Base-by-base conservation (phyloP, 2,797 vertebrate genomes). In the Cheirogaleus major region DNA sequence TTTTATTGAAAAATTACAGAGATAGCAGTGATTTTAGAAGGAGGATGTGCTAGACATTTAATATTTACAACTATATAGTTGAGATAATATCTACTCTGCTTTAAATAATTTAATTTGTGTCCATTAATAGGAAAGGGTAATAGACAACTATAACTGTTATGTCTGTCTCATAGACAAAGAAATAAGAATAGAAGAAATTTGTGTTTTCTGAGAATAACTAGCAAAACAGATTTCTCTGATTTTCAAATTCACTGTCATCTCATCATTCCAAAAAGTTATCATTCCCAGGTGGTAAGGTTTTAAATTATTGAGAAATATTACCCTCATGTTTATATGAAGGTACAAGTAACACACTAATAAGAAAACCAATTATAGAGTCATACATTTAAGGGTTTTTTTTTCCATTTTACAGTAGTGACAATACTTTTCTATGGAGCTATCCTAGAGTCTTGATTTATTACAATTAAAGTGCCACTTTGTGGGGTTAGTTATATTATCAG, bases 51-150 rank as follows among this genome's bases (percentile, higher is more conserved):
- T 88, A 84, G 57, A 84, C 75, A 93, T 43, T 92, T 94, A 93
- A 85, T 78, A 96, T 93, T 89, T 97, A 75, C n/a, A 95, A 70
- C 30, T 93, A 55, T 55, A 38, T 50, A 61, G 35, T 95, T 88
- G 10, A 20, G 32, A 92, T 84, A 94, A 88, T 63, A 78, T 25
- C 2, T n/a, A 78, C 69, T 83, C 41, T 38, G 50, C 10, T 95
- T 89, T 80, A 72, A 89, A 50, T 61, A 23, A 83, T 73, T 72
- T 86, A 89, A 93, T 87, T 93, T 89, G 15, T 25, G 59, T 84
- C 14, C 30, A 72, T 57, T 93, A 87, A 93, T 30, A 55, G 3
- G 55, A 72, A 90, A 63, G 7, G 0, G 0, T 32, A 69, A 57
- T 45, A 92, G 59, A 76, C 52, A 79, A 90, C 10, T 91, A 38